Evolutionary conservation across 2,113 vertebrate species (phyloP).

Genomic region (Prunella fulvescens): DNA sequence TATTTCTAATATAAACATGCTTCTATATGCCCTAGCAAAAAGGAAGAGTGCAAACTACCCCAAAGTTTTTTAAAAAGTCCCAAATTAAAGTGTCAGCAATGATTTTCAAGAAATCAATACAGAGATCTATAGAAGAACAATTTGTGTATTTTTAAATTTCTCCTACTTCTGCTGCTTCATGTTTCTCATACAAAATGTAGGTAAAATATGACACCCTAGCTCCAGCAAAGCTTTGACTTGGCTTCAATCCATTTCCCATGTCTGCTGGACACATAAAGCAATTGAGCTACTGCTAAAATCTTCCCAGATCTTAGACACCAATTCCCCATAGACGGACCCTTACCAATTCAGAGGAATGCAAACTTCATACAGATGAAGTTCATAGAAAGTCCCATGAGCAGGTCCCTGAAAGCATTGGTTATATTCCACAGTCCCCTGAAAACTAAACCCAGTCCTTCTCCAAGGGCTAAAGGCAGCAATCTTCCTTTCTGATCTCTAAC

Average conservation of each 20-base stretch:
- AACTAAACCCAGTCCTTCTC: neutral
- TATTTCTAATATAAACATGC: neutral
- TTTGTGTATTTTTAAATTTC: neutral
- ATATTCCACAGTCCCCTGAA: neutral
- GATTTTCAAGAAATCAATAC: neutral
- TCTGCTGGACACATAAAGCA: neutral
- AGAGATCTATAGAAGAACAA: neutral
- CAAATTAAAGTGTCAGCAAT: neutral
- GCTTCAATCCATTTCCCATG: neutral
- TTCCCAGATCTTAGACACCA: neutral
- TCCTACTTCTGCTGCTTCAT: neutral
- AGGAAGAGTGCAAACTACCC: neutral
- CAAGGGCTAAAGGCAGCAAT: accelerated
- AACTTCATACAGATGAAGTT: neutral
- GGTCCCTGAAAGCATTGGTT: neutral
- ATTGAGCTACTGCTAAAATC: neutral
- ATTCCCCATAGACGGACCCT: neutral
- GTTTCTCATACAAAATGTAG: neutral
- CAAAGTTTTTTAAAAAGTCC: neutral
- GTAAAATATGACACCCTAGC: neutral
- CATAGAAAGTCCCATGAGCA: neutral
- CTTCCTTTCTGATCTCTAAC: neutral
- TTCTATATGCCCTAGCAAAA: neutral
- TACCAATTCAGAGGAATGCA: neutral
- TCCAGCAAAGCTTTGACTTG: neutral